Evolutionary conservation across 1,140 invertebrate genomes (phyloP).

Genomic region (Cherax quadricarinatus): DNA sequence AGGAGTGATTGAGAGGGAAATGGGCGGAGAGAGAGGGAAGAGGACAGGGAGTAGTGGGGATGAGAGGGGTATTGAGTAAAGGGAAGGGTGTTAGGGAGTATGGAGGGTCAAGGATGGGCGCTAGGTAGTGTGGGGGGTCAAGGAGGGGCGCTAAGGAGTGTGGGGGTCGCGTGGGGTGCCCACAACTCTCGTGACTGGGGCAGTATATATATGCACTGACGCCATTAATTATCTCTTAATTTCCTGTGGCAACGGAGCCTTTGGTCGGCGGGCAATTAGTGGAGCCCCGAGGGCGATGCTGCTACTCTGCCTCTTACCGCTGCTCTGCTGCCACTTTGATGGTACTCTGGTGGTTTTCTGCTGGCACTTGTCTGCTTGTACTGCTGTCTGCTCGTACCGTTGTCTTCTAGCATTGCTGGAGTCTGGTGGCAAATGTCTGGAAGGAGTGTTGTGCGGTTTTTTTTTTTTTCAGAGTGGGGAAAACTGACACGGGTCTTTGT

Average conservation of each 20-base stretch:
- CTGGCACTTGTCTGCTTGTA: too few species aligned
- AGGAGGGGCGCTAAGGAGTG: neutral
- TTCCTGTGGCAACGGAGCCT: slow-evolving; percentile 20
- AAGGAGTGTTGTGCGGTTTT: too few species aligned
- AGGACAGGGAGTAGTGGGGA: neutral
- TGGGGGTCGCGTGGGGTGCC: neutral
- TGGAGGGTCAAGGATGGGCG: too few species aligned
- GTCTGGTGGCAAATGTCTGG: too few species aligned
- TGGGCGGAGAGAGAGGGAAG: neutral
- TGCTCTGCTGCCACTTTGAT: neutral
- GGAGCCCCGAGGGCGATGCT: neutral
- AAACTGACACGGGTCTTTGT: too few species aligned
- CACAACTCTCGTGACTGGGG: slow-evolving; percentile 1
- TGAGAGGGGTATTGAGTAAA: neutral
- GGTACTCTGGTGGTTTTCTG: neutral
- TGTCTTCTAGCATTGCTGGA: too few species aligned
- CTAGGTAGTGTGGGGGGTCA: too few species aligned
- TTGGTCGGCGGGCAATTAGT: neutral
- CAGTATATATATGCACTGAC: neutral
- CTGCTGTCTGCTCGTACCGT: too few species aligned
- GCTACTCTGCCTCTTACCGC: too few species aligned
- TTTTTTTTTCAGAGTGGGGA: too few species aligned
- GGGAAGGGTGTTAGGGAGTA: neutral
- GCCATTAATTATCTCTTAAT: slow-evolving; percentile 21
- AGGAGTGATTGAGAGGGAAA: too few species aligned